These are phyloP conservation scores for Canis aureus DNA, from an alignment of 2,113 vertebrate genomes.

Conservation along the genomic window DNA sequence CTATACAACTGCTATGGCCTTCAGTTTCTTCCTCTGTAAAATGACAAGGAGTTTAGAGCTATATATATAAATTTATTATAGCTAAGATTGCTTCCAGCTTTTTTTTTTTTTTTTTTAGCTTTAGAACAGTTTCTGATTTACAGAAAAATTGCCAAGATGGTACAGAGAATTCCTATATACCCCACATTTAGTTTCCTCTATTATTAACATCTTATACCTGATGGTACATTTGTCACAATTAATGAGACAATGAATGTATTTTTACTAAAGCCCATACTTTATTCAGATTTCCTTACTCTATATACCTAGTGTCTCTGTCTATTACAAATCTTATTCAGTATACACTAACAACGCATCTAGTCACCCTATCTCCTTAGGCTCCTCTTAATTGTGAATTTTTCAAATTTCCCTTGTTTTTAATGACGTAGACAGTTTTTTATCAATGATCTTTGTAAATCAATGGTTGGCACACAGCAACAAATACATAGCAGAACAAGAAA, in stretches of 20 bases:
- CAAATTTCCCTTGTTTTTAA: neutral
- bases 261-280: neutral
- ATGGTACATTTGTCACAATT: neutral
- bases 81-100: neutral
- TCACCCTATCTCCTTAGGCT: neutral
- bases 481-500: neutral
- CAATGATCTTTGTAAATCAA: slow-evolving; percentile 4
- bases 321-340: neutral
- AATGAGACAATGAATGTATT: neutral
- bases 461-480: neutral
- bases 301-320: neutral
- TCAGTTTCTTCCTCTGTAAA: slow-evolving; percentile 28
- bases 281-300: neutral
- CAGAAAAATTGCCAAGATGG: neutral
- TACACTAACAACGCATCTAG: neutral
- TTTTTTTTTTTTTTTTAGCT: neutral
- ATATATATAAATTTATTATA: neutral
- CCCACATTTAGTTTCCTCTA: neutral
- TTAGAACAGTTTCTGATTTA: neutral
- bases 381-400: neutral
- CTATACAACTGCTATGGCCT: neutral
- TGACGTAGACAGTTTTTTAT: neutral
- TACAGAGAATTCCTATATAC: neutral
- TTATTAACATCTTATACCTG: neutral
- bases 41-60: neutral